Evolutionary conservation across 2,797 vertebrate genomes (phyloP), one percentile per base, ranked within the genome.

Genomic region (Gymnodraco acuticeps): DNA sequence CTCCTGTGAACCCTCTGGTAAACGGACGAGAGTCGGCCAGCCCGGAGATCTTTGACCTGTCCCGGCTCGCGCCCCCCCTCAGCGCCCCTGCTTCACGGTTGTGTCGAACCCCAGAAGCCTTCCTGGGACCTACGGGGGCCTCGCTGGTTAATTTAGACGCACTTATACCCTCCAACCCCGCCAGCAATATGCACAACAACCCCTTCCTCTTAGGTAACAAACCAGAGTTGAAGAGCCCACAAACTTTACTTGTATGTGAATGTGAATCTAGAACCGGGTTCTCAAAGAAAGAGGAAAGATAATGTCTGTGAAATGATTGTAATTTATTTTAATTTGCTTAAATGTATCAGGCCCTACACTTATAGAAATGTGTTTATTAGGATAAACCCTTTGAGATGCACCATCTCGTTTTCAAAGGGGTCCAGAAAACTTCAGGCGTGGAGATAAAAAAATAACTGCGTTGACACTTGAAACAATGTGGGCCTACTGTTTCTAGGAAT

Each of bases 131-230:
- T 1, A 96, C 95, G 0, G 97, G 97, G 55, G 97, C 96, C 71
- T 97, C 97, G 0, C 88, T 99, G 84, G 96, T 99, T 82, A 99
- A 99, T 85, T 91, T 99, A 80, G 97, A 98, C 38, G 92, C 96
- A 3, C 89, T 99, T 71, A 96, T 99, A 10, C 89, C 95, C 6
- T 41, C 87, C 2, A 94, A 96, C 46, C 89, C 89, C 0, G 89
- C 93, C 0, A 81, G 86, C 78, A 98, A 96, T 90, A 90, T 0
- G 51, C 94, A 94, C 62, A 96, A 95, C 78, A 99, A 98, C 90
- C 98, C 98, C 65, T 99, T 99, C 86, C 94, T 98, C 81, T 96
- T 95, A 85, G 97, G 97, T 98, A 89, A 75, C 19, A 47, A 15
- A 14, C 3, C 10, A 0, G 0, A 19, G 20, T 5, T 60, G 14